These are phyloP conservation scores for Nomada goodeniana DNA, from an alignment of 2,888 invertebrate genomes.

Conservation along the genomic window DNA sequence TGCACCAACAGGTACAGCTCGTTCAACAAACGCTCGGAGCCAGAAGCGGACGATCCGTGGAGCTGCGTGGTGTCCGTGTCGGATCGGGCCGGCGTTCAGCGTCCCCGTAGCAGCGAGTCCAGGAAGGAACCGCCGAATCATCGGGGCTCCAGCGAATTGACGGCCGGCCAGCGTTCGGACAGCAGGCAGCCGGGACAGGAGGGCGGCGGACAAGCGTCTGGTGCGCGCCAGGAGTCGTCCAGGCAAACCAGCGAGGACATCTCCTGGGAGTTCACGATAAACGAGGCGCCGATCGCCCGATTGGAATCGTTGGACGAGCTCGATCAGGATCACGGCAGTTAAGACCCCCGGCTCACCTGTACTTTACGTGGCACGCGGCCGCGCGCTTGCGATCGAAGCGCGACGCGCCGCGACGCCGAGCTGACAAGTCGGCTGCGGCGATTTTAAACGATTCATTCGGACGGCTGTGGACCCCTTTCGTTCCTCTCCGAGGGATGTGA, in stretches of 20 bases:
- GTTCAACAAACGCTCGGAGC: conserved; percentile 82
- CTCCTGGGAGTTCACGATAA: conserved; percentile 82
- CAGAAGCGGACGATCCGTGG: conserved; percentile 82
- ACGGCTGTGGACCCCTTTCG: conserved; percentile 60
- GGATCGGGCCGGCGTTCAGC: conserved; percentile 68
- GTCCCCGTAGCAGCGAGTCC: conserved; percentile 78
- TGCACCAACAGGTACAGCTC: conserved; percentile 78
- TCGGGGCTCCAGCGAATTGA: conserved; percentile 53
- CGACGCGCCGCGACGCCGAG: conserved; percentile 34
- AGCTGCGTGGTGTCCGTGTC: conserved; percentile 77
- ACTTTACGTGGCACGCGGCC: conserved; percentile 18
- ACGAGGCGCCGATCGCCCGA: conserved; percentile 87
- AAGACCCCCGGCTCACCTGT: conserved; percentile 53
- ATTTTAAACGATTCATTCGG: conserved; percentile 37
- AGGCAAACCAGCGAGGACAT: conserved; percentile 81
- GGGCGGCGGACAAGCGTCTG: conserved; percentile 40
- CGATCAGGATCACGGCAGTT: conserved; percentile 85
- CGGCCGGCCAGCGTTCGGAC: conserved; percentile 58
- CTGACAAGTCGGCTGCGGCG: conserved; percentile 5
- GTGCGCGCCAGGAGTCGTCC: conserved; percentile 76
- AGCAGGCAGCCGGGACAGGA: conserved; percentile 54
- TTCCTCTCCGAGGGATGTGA: conserved; percentile 36
- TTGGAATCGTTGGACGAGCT: conserved; percentile 88
- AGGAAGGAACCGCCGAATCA: conserved; percentile 74
- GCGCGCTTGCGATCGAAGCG: conserved; percentile 37